Conservation (phyloP, 1,140 invertebrate species). For the Lordiphosa mommai region DNA sequence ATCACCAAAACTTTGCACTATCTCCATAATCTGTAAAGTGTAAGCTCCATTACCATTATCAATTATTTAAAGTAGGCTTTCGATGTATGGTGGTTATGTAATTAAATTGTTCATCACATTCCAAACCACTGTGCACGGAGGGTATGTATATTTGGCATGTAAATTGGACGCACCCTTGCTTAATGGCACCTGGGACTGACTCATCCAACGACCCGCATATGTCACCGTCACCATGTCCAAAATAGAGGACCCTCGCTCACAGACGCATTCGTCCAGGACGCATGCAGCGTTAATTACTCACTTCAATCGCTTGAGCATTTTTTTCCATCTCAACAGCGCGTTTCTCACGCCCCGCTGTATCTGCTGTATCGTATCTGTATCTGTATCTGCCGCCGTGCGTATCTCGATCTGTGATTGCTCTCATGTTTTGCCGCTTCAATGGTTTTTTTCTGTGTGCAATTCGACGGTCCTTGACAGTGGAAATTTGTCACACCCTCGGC, state of each 20-base stretch:
- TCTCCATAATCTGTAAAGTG: no score
- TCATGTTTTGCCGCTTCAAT: conserved; percentile 74
- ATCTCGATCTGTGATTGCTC: conserved; percentile 73
- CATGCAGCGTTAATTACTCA: conserved; percentile 75
- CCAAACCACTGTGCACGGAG: conserved; percentile 7
- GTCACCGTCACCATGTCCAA: conserved; percentile 51
- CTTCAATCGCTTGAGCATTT: conserved; percentile 43
- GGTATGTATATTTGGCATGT: conserved; percentile 36
- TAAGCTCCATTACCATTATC: no score
- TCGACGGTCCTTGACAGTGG: conserved; percentile 38
- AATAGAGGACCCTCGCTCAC: conserved; percentile 46
- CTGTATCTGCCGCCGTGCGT: conserved; percentile 40
- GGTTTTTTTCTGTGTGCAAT: conserved; percentile 24
- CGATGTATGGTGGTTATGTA: no score
- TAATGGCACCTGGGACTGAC: conserved; percentile 40
- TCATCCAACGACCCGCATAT: conserved; percentile 65
- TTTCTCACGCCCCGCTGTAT: conserved; percentile 64
- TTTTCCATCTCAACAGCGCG: conserved; percentile 15
- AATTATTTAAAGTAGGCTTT: no score
- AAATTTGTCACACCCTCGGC: conserved; percentile 61
- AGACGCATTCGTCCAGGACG: conserved; percentile 39
- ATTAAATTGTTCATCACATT: neutral
- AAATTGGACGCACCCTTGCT: conserved; percentile 66
- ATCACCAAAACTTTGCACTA: no score
- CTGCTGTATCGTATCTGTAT: conserved; percentile 38